Conservation (phyloP, 2,797 vertebrate species). For the Falco novaeseelandiae region DNA sequence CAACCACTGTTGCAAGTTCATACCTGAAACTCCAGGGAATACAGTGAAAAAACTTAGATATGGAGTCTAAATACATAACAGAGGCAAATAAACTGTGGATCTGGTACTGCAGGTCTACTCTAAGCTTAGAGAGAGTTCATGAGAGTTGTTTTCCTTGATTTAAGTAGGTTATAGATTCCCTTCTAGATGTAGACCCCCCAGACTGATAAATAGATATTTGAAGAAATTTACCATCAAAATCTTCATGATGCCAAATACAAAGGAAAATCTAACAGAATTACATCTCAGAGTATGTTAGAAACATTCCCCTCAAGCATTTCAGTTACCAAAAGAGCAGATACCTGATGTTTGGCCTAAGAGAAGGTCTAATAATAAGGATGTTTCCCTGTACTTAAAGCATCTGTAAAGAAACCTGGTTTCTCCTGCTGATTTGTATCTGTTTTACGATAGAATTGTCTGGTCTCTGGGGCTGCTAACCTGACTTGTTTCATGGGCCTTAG, state of each 20-base stretch:
- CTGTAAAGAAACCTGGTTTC: background rate
- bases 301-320: background rate
- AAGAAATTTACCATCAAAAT: background rate
- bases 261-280: background rate
- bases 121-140: background rate
- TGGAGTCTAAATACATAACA: background rate
- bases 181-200: background rate
- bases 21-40: background rate
- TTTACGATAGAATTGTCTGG: background rate
- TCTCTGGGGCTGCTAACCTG: background rate
- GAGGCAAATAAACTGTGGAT: background rate
- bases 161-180: background rate
- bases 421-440: background rate
- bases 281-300: background rate
- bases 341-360: background rate
- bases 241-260: background rate
- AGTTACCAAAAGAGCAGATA: background rate
- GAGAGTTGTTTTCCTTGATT: background rate
- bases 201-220: background rate
- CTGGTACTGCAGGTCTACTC: background rate
- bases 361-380: background rate
- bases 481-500: background rate
- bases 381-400: background rate
- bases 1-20: background rate
- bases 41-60: background rate